These are phyloP conservation scores for Rhimphoctona megacephalus DNA, from an alignment of 2,888 invertebrate genomes.

Conservation along the genomic window DNA sequence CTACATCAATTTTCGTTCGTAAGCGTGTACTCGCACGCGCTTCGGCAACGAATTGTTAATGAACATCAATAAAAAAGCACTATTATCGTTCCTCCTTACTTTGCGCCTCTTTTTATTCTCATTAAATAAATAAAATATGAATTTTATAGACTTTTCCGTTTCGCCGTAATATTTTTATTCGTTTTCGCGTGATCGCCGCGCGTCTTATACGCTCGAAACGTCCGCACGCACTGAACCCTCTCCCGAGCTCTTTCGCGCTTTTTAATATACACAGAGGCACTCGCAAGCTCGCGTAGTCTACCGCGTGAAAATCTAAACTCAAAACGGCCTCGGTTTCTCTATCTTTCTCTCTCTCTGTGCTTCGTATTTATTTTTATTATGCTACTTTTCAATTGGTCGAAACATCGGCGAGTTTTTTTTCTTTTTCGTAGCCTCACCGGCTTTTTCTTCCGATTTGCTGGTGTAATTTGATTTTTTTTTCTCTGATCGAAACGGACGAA, in stretches of 20 bases:
- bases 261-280: conserved; percentile 17
- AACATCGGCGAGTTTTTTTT: not conserved
- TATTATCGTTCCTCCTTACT: not conserved
- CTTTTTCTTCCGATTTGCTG: not conserved
- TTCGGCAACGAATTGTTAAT: not conserved
- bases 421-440: not conserved
- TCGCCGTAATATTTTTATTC: not conserved
- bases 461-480: not conserved
- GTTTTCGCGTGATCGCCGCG: conserved; percentile 9
- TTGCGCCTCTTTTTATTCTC: not conserved
- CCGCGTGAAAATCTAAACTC: conserved; percentile 3
- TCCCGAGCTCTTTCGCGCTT: conserved; percentile 38
- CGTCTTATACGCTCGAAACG: conserved; percentile 46
- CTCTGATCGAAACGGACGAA: not conserved
- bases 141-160: not conserved
- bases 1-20: not conserved
- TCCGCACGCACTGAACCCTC: conserved; percentile 61
- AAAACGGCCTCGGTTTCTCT: conserved; percentile 1
- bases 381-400: not conserved
- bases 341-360: not conserved
- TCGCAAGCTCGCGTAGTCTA: not conserved
- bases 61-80: not conserved
- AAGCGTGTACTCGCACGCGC: not conserved
- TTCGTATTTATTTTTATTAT: conserved; percentile 13
- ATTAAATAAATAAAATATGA: not conserved